These are phyloP conservation scores for Nansenia antarctica DNA, from an alignment of 2,113 vertebrate genomes.

Conservation along the genomic window DNA sequence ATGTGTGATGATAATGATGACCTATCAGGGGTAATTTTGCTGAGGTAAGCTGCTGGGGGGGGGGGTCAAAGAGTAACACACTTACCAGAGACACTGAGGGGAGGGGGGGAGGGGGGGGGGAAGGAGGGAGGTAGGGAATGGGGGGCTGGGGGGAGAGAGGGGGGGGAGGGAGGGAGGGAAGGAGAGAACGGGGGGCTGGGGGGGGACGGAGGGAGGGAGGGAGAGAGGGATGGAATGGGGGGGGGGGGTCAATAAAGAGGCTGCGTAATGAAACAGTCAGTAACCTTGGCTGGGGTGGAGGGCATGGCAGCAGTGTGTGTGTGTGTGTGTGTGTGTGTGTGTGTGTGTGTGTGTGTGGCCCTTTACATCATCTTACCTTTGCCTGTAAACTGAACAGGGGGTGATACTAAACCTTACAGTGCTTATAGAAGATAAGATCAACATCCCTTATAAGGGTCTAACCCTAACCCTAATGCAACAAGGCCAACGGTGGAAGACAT, in stretches of 20 bases:
- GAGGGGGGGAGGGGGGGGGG: constrained; percentile 39
- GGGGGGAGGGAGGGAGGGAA: constrained; percentile 32
- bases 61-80: constrained; percentile 56
- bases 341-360: no score
- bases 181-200: constrained; percentile 67
- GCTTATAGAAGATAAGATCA: no score
- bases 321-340: no score
- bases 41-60: constrained; percentile 71
- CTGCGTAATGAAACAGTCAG: constrained; percentile 61
- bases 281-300: constrained; percentile 68
- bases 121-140: constrained; percentile 64
- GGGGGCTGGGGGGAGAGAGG: constrained; percentile 61
- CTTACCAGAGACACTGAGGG: constrained; percentile 64
- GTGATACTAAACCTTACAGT: no score
- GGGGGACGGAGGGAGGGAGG: constrained; percentile 44
- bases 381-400: no score
- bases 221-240: constrained; percentile 46
- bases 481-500: no score
- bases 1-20: constrained; percentile 79
- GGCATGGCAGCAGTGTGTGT: no score
- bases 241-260: constrained; percentile 70
- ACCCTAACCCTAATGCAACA: no score
- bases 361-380: no score
- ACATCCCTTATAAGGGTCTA: no score
- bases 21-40: constrained; percentile 68